Evolutionary conservation across 53 echinoderm and acorn worm species (phyloP), one percentile per base, ranked within the genome.

Genomic region (Zoroaster sp.): DNA sequence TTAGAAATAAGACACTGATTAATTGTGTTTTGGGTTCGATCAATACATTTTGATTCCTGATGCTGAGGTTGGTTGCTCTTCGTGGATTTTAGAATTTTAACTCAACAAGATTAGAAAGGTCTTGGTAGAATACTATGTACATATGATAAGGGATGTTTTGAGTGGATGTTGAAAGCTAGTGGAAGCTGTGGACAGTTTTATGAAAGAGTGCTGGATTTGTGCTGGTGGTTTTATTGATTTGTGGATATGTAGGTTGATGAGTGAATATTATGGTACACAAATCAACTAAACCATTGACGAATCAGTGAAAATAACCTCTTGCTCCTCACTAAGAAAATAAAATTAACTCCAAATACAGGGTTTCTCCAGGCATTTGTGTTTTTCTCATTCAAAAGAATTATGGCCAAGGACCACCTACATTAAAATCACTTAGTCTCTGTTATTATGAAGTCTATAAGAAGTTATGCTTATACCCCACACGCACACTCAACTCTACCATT

Each of bases 371-470:
- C 63, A 59, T 66, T 13, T 66, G 17, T 82, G 68, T 82, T 82
- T 68, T 66, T 82, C 68, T 33, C 82, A 66, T 82, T 82, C 30
- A 5, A 68, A 32, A 82, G 66, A 82, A 66, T 41, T 82, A 82
- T 43, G 31, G 43, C 33, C 18, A 9, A n/a, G 65, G 82, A 82
- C 82, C 82, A 82, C 82, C 82, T 82, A 82, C 82, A 82, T 82
- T 66, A 82, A 43, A 67, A 82, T 67, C 82, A 82, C 82, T 82
- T 82, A 82, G 82, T 67, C 66, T 68, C 40, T 82, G 82, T 82
- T 82, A 59, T 55, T 34, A 55, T 79, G 79, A 79, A 79, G 55
- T 40, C 63, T 65, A 47, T 45, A 42, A n/a, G 49, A 76, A 49
- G 51, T 47, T 17, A 49, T 47, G 32, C 36, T 13, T 35, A 39